Evolutionary conservation across 2,888 invertebrate genomes (phyloP), one percentile per base, ranked within the genome.

Genomic region (Eupithecia dodoneata): DNA sequence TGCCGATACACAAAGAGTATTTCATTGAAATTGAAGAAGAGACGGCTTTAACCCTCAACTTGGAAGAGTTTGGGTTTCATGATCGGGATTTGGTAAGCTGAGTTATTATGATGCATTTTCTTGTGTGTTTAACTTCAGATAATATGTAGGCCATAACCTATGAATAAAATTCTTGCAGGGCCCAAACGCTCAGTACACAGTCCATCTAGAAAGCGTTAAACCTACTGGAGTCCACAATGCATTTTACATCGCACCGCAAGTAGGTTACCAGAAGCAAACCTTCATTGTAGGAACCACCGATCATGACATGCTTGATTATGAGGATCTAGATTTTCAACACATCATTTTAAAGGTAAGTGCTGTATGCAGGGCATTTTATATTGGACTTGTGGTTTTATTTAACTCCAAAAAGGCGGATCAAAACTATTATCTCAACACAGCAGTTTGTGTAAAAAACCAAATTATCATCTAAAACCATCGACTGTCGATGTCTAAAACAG

Each of bases 191-290:
- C 95, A 94, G 80, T 96, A 96, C 85, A 88, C 85, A 49, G 95
- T 96, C 2, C 87, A 83, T 18, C 84, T 96, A 18, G 88, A 89
- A 78, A 91, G 92, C 72, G 90, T 88, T 0, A 76, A 77, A 3
- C 95, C 95, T 0, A 82, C 86, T 0, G 89, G 90, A 0, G 94
- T 89, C 0, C 90, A 93, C 3, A 86, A 90, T 0, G 96, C 96
- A 0, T 97, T 97, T 89, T 91, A 95, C 84, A 90, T 97, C 15
- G 95, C 96, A 41, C 97, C 97, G 0, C 90, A 88, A 49, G 91
- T 92, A 4, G 97, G 96, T 15, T 97, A 97, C 87, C 96, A 96
- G 86, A 85, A 90, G 4, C 96, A 96, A 79, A 89, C 90, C 69
- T 96, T 97, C 87, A 93, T 95, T 49, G 92, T 97, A 87, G 95